Percentiles rank a stretch among this genome's conserved stretches.
Conservation (phyloP, 2,797 vertebrate species). For the Lacerta agilis region DNA sequence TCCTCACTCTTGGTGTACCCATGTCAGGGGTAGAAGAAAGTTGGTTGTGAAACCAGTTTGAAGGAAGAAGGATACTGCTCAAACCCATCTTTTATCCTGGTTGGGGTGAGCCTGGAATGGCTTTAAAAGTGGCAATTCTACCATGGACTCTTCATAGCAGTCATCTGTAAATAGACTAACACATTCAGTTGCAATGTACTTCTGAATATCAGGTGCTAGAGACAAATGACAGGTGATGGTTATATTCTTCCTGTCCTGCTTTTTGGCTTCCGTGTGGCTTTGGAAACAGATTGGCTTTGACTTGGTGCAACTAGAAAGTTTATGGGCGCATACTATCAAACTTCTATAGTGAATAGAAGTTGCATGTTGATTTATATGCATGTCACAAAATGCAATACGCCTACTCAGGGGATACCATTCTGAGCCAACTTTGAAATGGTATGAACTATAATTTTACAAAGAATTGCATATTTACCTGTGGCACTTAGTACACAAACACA, state of each 20-base stretch:
- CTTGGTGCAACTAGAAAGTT: neutral
- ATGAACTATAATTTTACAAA: neutral
- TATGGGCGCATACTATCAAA: neutral
- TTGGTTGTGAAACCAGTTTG: too few relatives aligned
- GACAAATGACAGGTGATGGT: neutral
- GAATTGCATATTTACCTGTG: neutral
- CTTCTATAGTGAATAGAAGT: neutral
- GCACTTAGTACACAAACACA: neutral
- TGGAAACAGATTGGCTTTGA: neutral
- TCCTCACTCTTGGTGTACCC: too few relatives aligned
- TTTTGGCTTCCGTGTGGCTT: neutral
- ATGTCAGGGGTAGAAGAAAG: too few relatives aligned
- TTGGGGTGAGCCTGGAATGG: too few relatives aligned
- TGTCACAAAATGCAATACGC: neutral
- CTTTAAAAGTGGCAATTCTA: too few relatives aligned
- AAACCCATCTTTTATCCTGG: too few relatives aligned
- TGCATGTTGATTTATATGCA: neutral
- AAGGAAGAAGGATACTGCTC: too few relatives aligned
- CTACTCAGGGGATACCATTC: neutral
- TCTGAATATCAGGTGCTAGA: neutral
- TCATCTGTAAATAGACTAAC: neutral
- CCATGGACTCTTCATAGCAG: too few relatives aligned
- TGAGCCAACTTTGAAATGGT: neutral
- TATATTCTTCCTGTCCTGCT: neutral
- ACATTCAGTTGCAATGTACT: neutral